Evolutionary conservation across 2,113 vertebrate genomes (phyloP).

Genomic region (Tupaia tana): DNA sequence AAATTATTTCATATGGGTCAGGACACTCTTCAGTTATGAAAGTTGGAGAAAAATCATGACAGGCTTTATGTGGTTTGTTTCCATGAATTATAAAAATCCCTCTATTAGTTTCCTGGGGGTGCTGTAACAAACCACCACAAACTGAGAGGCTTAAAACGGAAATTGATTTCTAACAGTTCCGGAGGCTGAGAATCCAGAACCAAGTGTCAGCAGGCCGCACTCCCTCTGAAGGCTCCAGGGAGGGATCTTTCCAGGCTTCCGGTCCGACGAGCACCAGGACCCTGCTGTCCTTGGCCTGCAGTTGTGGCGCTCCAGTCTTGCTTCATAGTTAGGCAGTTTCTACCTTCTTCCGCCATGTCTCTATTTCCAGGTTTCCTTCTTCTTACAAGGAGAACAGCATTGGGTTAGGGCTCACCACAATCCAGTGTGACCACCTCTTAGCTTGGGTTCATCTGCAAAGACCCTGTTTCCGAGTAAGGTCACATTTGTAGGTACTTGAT

Average conservation of each 20-base stretch:
- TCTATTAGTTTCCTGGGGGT: not conserved
- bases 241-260: not conserved
- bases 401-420: not conserved
- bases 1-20: not conserved
- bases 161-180: not conserved
- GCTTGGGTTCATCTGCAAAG: not conserved
- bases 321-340: not conserved
- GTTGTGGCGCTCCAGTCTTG: not conserved
- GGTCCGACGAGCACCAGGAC: not conserved
- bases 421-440: not conserved
- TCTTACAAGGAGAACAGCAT: not conserved
- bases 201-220: fast-evolving
- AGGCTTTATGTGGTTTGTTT: constrained; percentile 17
- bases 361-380: not conserved
- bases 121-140: not conserved
- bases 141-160: not conserved
- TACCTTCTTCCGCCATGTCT: not conserved
- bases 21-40: constrained; percentile 24
- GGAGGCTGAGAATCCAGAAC: not conserved
- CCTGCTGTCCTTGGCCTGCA: not conserved
- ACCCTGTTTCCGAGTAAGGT: not conserved
- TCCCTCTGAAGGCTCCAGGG: not conserved
- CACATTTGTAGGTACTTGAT: not conserved
- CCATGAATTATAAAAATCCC: not conserved
- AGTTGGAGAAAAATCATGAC: not conserved